These are phyloP conservation scores for Cinclus cinclus DNA, from an alignment of 2,113 vertebrate genomes.

Conservation along the genomic window DNA sequence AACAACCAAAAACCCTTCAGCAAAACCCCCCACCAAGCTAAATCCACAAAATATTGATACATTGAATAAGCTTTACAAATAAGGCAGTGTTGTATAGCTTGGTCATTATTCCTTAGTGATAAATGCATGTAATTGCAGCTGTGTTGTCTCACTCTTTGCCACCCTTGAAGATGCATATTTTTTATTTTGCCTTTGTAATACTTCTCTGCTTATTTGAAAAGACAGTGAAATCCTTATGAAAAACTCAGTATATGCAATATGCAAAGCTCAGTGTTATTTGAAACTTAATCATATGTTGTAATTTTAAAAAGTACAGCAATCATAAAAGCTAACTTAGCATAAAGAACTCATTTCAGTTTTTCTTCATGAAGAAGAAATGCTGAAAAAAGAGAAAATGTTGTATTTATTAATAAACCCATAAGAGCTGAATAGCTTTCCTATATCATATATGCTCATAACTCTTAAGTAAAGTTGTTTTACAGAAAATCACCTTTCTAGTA, in stretches of 20 bases:
- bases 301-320: background rate
- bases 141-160: background rate
- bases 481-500: background rate
- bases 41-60: background rate
- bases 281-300: background rate
- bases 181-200: background rate
- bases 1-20: background rate
- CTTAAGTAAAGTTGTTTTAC: background rate
- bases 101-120: background rate
- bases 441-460: background rate
- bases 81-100: fast-evolving
- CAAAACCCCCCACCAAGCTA: background rate
- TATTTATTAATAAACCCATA: background rate
- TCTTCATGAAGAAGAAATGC: background rate
- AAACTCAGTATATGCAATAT: background rate
- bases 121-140: background rate
- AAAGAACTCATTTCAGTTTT: background rate
- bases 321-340: background rate
- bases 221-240: background rate
- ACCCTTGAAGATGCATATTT: background rate
- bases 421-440: background rate
- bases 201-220: background rate
- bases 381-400: background rate
- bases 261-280: background rate
- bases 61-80: background rate